Conservation (phyloP, 1,140 invertebrate genomes). For the Cecropterus lyciades region DNA sequence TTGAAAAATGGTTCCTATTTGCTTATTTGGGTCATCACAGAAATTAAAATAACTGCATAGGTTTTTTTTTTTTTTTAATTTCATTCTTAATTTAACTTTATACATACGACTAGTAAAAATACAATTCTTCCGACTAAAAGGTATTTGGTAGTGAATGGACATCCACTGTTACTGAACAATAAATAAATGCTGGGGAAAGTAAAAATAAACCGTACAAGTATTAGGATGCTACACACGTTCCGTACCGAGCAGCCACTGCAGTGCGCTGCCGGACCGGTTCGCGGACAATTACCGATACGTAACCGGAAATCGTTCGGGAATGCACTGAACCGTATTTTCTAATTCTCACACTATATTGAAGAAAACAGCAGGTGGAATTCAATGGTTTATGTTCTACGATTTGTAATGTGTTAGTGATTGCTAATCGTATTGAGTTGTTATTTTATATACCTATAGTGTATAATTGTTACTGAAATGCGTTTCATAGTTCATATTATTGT, state of each 20-base stretch:
- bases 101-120: too few relatives aligned
- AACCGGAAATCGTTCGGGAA: constrained; percentile 77
- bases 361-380: constrained; percentile 45
- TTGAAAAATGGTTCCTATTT: too few relatives aligned
- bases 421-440: background rate
- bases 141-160: too few relatives aligned
- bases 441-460: too few relatives aligned
- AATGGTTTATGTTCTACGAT: background rate
- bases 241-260: constrained; percentile 72
- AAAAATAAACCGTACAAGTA: constrained; percentile 81
- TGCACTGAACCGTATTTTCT: constrained; percentile 73
- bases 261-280: constrained; percentile 60
- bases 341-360: constrained; percentile 60
- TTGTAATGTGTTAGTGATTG: background rate
- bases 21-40: too few relatives aligned
- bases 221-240: constrained; percentile 75
- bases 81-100: too few relatives aligned
- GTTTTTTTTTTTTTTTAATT: too few relatives aligned
- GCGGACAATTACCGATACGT: constrained; percentile 59
- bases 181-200: constrained; percentile 44
- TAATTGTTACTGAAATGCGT: too few relatives aligned
- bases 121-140: too few relatives aligned
- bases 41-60: too few relatives aligned
- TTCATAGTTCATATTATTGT: too few relatives aligned
- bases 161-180: too few relatives aligned